A percentile compares a stretch with the other conserved stretches of the same genome.
These are phyloP conservation scores for Chionis minor DNA, from an alignment of 2,113 vertebrate species.

Conservation along the genomic window DNA sequence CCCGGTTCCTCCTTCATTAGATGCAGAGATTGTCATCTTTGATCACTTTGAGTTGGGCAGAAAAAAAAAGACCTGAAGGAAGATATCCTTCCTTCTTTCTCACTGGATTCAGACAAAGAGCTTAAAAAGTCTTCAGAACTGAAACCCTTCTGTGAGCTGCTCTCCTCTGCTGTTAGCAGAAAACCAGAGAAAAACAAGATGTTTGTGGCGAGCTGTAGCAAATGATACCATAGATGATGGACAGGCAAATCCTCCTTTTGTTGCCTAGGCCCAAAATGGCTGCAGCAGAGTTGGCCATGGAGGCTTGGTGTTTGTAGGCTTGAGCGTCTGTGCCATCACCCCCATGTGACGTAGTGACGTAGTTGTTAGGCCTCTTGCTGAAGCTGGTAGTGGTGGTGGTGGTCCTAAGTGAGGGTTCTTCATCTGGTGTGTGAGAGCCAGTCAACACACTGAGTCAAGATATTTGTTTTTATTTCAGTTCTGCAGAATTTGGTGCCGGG, in stretches of 20 bases:
- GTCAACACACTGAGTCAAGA: not conserved
- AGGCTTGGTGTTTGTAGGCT: not conserved
- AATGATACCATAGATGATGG: rapidly evolving
- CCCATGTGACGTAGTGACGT: too few species aligned
- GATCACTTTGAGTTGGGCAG: not conserved
- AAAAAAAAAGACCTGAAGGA: not conserved
- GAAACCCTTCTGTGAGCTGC: not conserved
- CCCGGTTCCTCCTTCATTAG: not conserved
- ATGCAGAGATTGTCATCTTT: not conserved
- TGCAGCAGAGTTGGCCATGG: not conserved
- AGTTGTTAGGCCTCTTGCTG: not conserved
- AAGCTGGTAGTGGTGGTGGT: not conserved
- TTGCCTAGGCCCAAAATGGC: rapidly evolving
- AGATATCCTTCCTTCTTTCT: not conserved
- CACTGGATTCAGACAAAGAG: not conserved
- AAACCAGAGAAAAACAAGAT: not conserved
- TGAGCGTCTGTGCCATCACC: rapidly evolving
- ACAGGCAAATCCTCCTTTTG: not conserved
- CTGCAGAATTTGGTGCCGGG: not conserved
- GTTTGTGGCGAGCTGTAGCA: not conserved
- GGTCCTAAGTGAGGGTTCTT: not conserved
- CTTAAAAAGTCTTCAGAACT: not conserved
- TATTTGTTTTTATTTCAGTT: not conserved
- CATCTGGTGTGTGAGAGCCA: not conserved
- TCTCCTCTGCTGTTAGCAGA: not conserved